Evolutionary conservation across 2,888 invertebrate species (phyloP).

Genomic region (Azorinus chamasolen): DNA sequence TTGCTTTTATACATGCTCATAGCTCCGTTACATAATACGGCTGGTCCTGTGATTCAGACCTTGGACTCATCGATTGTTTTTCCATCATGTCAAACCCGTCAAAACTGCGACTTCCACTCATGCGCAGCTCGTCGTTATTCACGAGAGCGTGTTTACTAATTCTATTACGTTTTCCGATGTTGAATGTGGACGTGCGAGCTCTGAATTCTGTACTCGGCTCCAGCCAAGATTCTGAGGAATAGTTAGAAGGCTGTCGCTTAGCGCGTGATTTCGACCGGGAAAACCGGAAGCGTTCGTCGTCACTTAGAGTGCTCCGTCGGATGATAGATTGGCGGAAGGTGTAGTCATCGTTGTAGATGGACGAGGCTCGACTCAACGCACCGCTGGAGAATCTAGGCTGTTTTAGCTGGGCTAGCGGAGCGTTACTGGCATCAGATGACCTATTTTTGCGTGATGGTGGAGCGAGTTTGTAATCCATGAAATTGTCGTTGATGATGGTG

Average conservation of each 20-base stretch:
- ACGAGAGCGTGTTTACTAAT: slow-evolving; percentile 18
- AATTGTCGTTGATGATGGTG: slow-evolving; percentile 58
- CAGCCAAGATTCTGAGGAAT: slow-evolving; percentile 9
- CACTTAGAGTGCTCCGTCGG: slow-evolving; percentile 18
- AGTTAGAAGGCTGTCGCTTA: slow-evolving; percentile 10
- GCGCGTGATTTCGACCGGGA: not conserved
- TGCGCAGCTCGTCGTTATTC: slow-evolving; percentile 35
- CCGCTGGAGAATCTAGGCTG: not conserved
- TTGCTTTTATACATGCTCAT: too few relatives aligned
- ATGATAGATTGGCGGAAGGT: not conserved
- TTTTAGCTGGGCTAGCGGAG: not conserved
- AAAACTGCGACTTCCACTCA: too few relatives aligned
- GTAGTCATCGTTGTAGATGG: slow-evolving; percentile 11
- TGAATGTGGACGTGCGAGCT: slow-evolving; percentile 36
- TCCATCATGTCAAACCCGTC: too few relatives aligned
- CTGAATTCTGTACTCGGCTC: slow-evolving; percentile 13
- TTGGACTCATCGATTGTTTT: too few relatives aligned
- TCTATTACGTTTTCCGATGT: slow-evolving; percentile 13
- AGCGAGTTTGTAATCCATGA: slow-evolving; percentile 43
- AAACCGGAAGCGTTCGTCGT: slow-evolving; percentile 2
- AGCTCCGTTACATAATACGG: too few relatives aligned
- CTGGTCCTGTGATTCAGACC: too few relatives aligned
- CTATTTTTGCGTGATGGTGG: slow-evolving; percentile 5
- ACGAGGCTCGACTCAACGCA: not conserved
- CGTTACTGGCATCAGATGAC: not conserved